Evolutionary conservation across 2,797 vertebrate species (phyloP), one percentile per base, ranked within the genome.

Genomic region (Aeoliscus strigatus): DNA sequence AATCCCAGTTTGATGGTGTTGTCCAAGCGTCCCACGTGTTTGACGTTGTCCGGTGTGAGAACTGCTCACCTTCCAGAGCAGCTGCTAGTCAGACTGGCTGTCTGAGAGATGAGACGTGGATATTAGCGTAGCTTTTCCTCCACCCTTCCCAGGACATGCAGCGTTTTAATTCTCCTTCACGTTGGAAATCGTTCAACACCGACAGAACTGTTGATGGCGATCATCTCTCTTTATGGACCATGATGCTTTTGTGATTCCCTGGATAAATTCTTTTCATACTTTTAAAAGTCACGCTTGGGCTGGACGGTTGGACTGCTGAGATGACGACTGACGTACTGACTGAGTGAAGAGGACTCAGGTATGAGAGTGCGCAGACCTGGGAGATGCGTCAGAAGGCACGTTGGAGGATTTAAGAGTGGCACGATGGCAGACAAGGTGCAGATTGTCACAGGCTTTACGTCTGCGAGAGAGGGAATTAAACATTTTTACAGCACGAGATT

Each of bases 51-150:
- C 50, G 24, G 26, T 32, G 38, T 39, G 53, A 63, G 51, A 68
- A 60, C 39, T 54, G 56, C 70, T 78, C 51, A 80, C 77, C 68
- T 51, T 69, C 60, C 46, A 51, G 60, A 77, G 70, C 86, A 87
- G 85, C 83, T 87, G 85, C 73, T 73, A 38, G 30, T 57, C 49
- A 18, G 56, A 33, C 60, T 60, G 57, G 11, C 58, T 58, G 44
- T 62, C 52, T 76, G 84, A 81, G 81, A 87, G 77, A 73, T 74
- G 77, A 86, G 50, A 77, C 77, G 59, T 43, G 45, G 46, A 67
- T 70, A 49, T 61, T 67, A 60, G 67, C 70, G 74, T 36, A 67
- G 48, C 54, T 70, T 70, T 77, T 67, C 74, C 81, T 78, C 51
- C 66, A 65, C 57, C 68, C 58, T 66, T 51, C 60, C 57, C 24